Conservation (phyloP, 1,140 invertebrate species). For the Calephelis nemesis region DNA sequence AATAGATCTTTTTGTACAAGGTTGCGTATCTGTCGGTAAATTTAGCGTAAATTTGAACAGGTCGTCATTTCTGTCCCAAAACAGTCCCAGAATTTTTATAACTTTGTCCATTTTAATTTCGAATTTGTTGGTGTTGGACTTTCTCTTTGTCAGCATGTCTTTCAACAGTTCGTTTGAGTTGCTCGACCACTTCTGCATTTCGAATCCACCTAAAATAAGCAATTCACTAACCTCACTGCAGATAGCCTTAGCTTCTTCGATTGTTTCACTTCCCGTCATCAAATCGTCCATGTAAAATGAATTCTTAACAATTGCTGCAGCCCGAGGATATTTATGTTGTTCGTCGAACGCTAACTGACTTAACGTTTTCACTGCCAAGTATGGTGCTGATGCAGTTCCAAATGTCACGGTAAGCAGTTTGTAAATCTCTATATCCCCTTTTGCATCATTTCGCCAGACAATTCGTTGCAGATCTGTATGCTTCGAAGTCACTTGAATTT, state of each 20-base stretch:
- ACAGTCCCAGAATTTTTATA: slow-evolving; percentile 39
- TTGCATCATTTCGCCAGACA: slow-evolving; percentile 46
- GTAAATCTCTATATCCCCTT: slow-evolving; percentile 34
- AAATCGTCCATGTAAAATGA: slow-evolving; percentile 56
- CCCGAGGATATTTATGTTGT: slow-evolving; percentile 26
- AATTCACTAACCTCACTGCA: slow-evolving; percentile 25
- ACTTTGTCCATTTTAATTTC: slow-evolving; percentile 37
- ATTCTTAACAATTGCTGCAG: slow-evolving; percentile 30
- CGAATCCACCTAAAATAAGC: slow-evolving; percentile 46
- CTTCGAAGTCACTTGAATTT: slow-evolving; percentile 27
- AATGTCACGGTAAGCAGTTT: slow-evolving; percentile 41
- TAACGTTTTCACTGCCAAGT: slow-evolving; percentile 47
- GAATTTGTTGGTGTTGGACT: slow-evolving; percentile 21
- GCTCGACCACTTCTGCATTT: slow-evolving; percentile 59
- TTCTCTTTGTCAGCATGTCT: slow-evolving; percentile 11
- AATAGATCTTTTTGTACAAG: slow-evolving; percentile 41
- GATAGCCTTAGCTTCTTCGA: slow-evolving; percentile 29
- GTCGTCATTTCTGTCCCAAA: slow-evolving; percentile 36
- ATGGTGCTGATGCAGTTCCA: slow-evolving; percentile 52
- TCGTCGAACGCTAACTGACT: slow-evolving; percentile 46
- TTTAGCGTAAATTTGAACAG: slow-evolving; percentile 37
- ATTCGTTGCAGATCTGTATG: slow-evolving; percentile 52
- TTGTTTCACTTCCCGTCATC: slow-evolving; percentile 36
- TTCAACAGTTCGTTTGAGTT: slow-evolving; percentile 36
- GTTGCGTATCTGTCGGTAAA: slow-evolving; percentile 26